Conservation (phyloP, 2,113 vertebrate genomes). For the Cebus imitator region DNA sequence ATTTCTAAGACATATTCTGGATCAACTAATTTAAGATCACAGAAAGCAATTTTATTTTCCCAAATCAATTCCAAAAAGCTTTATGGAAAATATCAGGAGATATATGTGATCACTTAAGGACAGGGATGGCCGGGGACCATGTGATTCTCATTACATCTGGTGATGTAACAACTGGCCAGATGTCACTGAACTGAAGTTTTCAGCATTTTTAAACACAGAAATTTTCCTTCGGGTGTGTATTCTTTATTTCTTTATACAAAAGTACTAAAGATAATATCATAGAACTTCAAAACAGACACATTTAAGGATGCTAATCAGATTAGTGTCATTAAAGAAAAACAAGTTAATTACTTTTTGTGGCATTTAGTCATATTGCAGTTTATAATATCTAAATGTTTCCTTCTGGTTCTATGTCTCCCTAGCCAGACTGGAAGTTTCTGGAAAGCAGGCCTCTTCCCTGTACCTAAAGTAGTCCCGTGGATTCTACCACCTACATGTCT, state of each 20-base stretch:
- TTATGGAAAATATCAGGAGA: slow-evolving; percentile 6
- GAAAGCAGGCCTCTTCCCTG: neutral
- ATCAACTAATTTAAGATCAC: neutral
- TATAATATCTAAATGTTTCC: neutral
- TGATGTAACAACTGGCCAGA: neutral
- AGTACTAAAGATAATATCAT: neutral
- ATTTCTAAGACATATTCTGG: slow-evolving; percentile 10
- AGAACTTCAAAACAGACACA: slow-evolving; percentile 5
- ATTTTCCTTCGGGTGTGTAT: neutral
- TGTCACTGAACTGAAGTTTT: neutral
- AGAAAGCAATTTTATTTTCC: slow-evolving; percentile 25
- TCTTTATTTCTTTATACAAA: neutral
- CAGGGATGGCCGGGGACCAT: no score
- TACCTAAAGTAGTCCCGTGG: neutral
- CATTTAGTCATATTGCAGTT: neutral
- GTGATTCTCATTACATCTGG: neutral
- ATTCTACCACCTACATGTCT: neutral
- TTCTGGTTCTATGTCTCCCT: neutral
- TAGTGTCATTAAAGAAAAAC: neutral
- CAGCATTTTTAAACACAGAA: neutral
- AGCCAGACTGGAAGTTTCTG: neutral
- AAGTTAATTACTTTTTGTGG: slow-evolving; percentile 30
- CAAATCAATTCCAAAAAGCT: slow-evolving; percentile 3
- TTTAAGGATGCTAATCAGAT: slow-evolving; percentile 4
- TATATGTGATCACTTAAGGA: neutral